Evolutionary conservation across 2,113 vertebrate genomes (phyloP).

Genomic region (Corythornis madagascariensis): DNA sequence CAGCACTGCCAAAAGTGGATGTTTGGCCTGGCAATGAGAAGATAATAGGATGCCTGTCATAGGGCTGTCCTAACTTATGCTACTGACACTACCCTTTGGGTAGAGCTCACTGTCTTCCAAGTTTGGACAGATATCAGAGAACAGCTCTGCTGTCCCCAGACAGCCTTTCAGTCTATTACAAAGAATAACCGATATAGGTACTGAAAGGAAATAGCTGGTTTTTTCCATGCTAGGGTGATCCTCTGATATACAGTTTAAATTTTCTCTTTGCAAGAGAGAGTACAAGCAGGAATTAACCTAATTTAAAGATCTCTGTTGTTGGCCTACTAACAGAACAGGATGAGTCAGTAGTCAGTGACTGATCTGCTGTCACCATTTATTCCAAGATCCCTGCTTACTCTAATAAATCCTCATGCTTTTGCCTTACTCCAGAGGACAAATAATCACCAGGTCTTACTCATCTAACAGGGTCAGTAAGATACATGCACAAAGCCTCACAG

Average conservation of each 20-base stretch:
- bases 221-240: background rate
- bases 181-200: background rate
- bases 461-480: background rate
- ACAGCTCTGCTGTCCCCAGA: background rate
- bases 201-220: background rate
- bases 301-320: background rate
- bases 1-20: slow-evolving; percentile 7
- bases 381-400: background rate
- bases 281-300: background rate
- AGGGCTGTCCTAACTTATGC: background rate
- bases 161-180: background rate
- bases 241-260: background rate
- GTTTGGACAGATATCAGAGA: background rate
- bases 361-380: slow-evolving; percentile 20
- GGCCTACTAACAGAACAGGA: background rate
- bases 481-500: background rate
- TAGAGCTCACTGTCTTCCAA: background rate
- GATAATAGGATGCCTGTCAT: background rate
- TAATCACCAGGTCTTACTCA: background rate
- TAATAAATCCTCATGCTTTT: background rate
- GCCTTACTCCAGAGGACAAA: background rate
- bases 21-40: background rate
- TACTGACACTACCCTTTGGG: background rate
- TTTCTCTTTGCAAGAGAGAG: background rate
- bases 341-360: background rate